These are phyloP conservation scores for Scaptodrosophila lebanonensis DNA, from an alignment of 1,140 invertebrate species.

Conservation along the genomic window DNA sequence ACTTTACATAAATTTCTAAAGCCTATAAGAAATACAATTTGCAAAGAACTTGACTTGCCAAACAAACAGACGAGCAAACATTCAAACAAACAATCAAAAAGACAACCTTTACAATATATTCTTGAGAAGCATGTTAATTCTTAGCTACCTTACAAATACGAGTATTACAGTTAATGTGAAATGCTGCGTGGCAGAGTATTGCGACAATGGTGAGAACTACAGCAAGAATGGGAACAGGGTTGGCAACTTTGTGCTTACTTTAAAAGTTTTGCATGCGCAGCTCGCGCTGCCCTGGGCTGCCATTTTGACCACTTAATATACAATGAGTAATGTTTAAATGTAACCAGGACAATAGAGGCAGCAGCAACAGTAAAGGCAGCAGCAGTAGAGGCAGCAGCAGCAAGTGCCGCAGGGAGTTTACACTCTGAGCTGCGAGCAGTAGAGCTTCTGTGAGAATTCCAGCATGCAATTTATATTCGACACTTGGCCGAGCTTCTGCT, in stretches of 20 bases:
- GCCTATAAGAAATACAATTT: too few relatives aligned
- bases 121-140: too few relatives aligned
- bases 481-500: constrained; percentile 41
- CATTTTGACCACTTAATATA: constrained; percentile 66
- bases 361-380: too few relatives aligned
- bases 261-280: constrained; percentile 3
- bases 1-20: too few relatives aligned
- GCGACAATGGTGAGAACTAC: too few relatives aligned
- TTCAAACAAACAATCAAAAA: too few relatives aligned
- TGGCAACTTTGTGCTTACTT: constrained; percentile 20
- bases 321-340: constrained; percentile 72
- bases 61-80: too few relatives aligned
- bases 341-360: constrained; percentile 68
- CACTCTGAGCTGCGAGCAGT: constrained; percentile 1
- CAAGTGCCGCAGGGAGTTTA: constrained; percentile 35
- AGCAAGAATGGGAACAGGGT: constrained; percentile 1
- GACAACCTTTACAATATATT: too few relatives aligned
- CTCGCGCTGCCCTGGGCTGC: constrained; percentile 7
- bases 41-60: too few relatives aligned
- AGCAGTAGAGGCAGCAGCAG: constrained; percentile 50
- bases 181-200: too few relatives aligned
- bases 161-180: too few relatives aligned
- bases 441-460: background rate
- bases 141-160: too few relatives aligned
- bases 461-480: constrained; percentile 66